Percentiles rank a stretch among this genome's conserved stretches.
These are phyloP conservation scores for Metopolophium dirhodum DNA, from an alignment of 1,140 invertebrate genomes.

Conservation along the genomic window DNA sequence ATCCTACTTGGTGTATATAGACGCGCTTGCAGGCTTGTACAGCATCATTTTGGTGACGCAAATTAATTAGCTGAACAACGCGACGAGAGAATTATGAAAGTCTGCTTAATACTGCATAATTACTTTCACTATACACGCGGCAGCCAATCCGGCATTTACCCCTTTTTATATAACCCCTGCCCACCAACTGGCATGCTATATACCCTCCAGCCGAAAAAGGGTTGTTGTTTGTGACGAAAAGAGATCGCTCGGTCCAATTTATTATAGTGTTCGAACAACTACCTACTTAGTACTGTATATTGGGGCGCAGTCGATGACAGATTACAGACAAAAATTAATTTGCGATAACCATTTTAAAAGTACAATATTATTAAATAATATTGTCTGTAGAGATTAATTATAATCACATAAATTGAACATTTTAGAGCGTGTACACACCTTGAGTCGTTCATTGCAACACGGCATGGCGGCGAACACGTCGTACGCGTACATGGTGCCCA, in stretches of 20 bases:
- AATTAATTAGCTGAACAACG: conserved; percentile 40
- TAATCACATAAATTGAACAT: neutral
- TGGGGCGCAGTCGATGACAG: neutral
- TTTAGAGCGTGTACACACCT: conserved; percentile 70
- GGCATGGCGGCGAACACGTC: conserved; percentile 97
- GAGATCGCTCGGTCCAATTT: neutral
- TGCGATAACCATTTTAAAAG: neutral
- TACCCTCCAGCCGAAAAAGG: neutral
- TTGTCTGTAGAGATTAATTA: too few species aligned
- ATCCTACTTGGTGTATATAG: neutral
- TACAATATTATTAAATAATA: too few species aligned
- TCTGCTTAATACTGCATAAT: conserved; percentile 25
- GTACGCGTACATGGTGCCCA: conserved; percentile 97
- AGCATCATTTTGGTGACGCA: neutral
- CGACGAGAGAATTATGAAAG: neutral
- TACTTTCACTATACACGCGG: neutral
- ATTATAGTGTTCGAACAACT: neutral
- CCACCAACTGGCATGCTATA: neutral
- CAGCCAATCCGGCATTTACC: neutral
- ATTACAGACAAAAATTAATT: neutral
- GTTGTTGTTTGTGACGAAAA: neutral
- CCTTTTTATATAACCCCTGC: neutral
- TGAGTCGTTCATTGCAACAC: conserved; percentile 90
- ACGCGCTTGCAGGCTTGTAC: too few species aligned
- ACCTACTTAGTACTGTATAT: neutral